Conservation (phyloP, 2,113 vertebrate species). For the Balaeniceps rex region DNA sequence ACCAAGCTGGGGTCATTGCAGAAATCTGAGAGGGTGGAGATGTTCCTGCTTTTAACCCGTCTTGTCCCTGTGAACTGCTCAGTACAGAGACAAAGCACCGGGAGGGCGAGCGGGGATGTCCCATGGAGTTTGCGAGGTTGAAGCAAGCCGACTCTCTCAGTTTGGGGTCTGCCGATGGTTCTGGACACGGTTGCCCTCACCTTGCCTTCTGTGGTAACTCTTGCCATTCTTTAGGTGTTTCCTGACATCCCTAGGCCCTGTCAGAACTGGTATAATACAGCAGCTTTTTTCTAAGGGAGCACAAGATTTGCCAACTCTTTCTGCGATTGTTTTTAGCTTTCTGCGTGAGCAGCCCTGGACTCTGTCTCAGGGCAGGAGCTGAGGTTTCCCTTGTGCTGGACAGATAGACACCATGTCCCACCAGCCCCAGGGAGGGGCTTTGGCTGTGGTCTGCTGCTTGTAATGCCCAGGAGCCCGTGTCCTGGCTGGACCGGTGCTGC, state of each 20-base stretch:
- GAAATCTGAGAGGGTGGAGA: background rate
- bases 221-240: background rate
- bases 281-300: background rate
- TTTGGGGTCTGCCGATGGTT: rapidly evolving
- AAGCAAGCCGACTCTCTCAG: background rate
- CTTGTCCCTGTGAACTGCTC: background rate
- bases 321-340: background rate
- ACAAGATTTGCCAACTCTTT: background rate
- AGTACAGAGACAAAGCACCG: background rate
- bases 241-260: background rate
- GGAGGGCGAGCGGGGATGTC: background rate
- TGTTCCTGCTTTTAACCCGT: background rate
- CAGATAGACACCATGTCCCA: background rate
- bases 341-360: background rate
- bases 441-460: no score
- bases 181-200: background rate
- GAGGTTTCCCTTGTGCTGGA: background rate
- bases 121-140: background rate
- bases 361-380: background rate
- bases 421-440: background rate
- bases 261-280: background rate
- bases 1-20: background rate
- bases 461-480: background rate
- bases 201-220: background rate
- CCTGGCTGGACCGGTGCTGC: background rate